Conservation (phyloP, 2,797 vertebrate species). For the Phoebastria nigripes region DNA sequence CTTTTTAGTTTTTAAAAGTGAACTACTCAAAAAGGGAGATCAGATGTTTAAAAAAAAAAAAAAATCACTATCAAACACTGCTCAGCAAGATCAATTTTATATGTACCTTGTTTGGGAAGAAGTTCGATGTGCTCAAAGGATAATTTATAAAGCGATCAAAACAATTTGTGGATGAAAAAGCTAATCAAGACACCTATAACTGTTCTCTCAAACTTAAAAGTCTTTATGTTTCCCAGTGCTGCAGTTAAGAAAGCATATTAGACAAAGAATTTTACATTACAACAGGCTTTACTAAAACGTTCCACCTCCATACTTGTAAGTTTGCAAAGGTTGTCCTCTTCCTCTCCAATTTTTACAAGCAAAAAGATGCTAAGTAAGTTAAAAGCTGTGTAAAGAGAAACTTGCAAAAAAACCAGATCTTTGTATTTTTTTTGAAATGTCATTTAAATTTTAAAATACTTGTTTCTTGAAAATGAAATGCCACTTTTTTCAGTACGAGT, state of each 20-base stretch:
- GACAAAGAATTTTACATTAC: not conserved
- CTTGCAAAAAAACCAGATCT: not conserved
- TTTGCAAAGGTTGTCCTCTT: not conserved
- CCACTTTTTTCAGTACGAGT: not conserved
- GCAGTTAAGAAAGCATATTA: not conserved
- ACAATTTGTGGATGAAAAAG: not conserved
- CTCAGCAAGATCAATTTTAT: not conserved
- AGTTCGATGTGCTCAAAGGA: not conserved
- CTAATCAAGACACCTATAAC: not conserved
- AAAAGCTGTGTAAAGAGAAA: not conserved
- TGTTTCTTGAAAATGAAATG: not conserved
- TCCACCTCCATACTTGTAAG: not conserved
- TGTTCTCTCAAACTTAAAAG: not conserved
- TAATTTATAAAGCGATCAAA: not conserved
- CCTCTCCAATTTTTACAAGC: not conserved
- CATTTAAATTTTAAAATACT: not conserved
- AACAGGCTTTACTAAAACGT: not conserved
- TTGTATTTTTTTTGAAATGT: not conserved
- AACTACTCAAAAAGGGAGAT: not conserved
- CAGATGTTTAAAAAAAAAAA: not conserved
- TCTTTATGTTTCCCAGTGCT: not conserved
- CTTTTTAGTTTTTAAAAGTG: not conserved
- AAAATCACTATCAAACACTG: not conserved
- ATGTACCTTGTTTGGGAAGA: not conserved
- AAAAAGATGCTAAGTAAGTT: not conserved